Evolutionary conservation across 1,140 invertebrate genomes (phyloP).

Genomic region (Drosophila nasuta): DNA sequence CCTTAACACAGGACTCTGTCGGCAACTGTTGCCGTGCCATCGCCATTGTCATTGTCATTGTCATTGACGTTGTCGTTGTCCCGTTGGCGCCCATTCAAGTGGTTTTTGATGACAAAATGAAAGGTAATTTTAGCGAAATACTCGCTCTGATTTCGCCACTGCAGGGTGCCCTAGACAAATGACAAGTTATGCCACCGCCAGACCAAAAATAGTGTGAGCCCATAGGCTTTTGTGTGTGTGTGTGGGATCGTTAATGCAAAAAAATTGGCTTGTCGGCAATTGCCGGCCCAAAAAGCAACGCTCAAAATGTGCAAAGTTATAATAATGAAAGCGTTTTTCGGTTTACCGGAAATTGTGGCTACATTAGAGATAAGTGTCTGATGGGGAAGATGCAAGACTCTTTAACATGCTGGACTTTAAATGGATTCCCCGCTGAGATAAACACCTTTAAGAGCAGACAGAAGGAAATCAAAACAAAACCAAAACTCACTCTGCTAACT

Average conservation of each 20-base stretch:
- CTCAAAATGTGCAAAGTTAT: slow-evolving; percentile 59
- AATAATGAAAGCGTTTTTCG: slow-evolving; percentile 62
- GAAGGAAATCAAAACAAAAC: slow-evolving; percentile 43
- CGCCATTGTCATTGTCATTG: neutral
- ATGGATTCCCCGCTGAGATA: slow-evolving; percentile 55
- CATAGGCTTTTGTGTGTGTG: slow-evolving; percentile 49
- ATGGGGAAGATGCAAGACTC: neutral
- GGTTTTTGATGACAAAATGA: slow-evolving; percentile 84
- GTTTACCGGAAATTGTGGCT: slow-evolving; percentile 72
- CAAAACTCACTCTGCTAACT: slow-evolving; percentile 25
- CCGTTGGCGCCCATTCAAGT: slow-evolving; percentile 70
- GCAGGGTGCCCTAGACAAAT: slow-evolving; percentile 67
- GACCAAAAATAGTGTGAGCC: slow-evolving; percentile 22
- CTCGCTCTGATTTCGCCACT: slow-evolving; percentile 60
- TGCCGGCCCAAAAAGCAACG: slow-evolving; percentile 20
- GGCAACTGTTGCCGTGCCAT: slow-evolving; percentile 30
- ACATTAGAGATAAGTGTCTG: slow-evolving; percentile 62
- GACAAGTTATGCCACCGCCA: slow-evolving; percentile 69
- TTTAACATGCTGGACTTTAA: slow-evolving; percentile 54
- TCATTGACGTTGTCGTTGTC: neutral
- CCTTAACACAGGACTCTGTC: slow-evolving; percentile 47
- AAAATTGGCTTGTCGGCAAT: slow-evolving; percentile 53
- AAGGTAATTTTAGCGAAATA: slow-evolving; percentile 81
- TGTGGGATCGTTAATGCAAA: slow-evolving; percentile 52
- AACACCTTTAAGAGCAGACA: slow-evolving; percentile 56